Conservation (phyloP, 2,113 vertebrate species). For the Grammatotria lemairii region DNA sequence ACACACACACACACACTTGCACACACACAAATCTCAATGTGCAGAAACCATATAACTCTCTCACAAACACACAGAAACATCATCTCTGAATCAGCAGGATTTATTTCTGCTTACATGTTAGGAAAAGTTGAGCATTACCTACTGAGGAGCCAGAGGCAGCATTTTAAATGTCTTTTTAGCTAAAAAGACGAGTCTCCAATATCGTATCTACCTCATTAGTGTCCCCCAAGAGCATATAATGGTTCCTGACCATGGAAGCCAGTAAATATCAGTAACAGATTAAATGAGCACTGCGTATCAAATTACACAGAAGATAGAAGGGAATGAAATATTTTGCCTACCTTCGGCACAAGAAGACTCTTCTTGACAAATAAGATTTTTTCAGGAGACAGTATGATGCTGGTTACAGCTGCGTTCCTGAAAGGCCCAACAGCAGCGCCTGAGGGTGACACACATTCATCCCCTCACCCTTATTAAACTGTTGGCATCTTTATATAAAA, state of each 20-base stretch:
- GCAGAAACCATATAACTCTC: neutral
- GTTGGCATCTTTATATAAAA: neutral
- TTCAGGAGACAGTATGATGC: neutral
- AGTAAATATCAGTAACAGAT: neutral
- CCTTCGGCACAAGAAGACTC: neutral
- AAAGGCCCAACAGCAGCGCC: neutral
- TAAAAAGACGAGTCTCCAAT: neutral
- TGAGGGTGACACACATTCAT: neutral
- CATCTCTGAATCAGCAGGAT: conserved; percentile 24
- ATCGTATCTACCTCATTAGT: neutral
- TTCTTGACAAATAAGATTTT: neutral
- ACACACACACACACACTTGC: neutral
- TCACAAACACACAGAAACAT: neutral
- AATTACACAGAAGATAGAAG: neutral
- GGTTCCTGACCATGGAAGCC: neutral
- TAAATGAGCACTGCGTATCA: neutral
- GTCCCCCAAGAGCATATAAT: neutral
- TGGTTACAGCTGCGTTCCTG: neutral
- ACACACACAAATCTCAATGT: neutral
- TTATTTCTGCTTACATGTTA: conserved; percentile 4
- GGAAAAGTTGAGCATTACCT: neutral
- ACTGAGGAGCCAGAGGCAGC: neutral
- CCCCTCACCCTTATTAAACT: conserved; percentile 5
- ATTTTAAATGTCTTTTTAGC: neutral
- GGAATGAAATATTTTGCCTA: neutral